Evolutionary conservation across 2,113 vertebrate species (phyloP).

Genomic region (Archocentrus centrarchus): DNA sequence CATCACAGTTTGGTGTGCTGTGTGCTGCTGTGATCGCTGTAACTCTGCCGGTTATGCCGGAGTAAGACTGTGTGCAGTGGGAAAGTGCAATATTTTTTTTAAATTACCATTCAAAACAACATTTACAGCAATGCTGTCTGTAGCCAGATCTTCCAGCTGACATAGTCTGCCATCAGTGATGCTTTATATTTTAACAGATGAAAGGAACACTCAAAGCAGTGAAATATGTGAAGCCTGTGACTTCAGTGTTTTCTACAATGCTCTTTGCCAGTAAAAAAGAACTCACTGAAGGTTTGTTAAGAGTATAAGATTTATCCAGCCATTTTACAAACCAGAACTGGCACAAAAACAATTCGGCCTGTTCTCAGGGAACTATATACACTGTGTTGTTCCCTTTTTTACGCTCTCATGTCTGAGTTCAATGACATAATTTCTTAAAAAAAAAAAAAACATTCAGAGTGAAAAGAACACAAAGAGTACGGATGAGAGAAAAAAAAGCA

Average conservation of each 20-base stretch:
- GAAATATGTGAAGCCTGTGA: not conserved
- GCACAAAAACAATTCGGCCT: not conserved
- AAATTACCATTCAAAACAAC: not conserved
- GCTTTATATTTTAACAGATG: not conserved
- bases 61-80: not conserved
- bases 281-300: not conserved
- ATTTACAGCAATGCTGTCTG: not conserved
- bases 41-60: not conserved
- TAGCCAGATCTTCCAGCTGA: not conserved
- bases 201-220: not conserved
- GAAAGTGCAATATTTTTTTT: not conserved
- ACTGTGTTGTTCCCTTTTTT: not conserved
- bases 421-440: not conserved
- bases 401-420: not conserved
- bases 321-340: not conserved
- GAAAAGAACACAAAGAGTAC: conserved; percentile 2
- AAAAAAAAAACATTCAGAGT: not conserved
- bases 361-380: not conserved
- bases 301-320: not conserved
- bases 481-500: not conserved
- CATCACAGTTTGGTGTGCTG: conserved; percentile 7
- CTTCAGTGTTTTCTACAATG: not conserved
- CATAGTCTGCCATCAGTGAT: not conserved
- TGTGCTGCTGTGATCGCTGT: not conserved
- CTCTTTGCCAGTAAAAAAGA: not conserved